A percentile compares a stretch with the other conserved stretches of the same genome.
These are phyloP conservation scores for Nomada ferruginata DNA, from an alignment of 2,888 invertebrate genomes.

Conservation along the genomic window DNA sequence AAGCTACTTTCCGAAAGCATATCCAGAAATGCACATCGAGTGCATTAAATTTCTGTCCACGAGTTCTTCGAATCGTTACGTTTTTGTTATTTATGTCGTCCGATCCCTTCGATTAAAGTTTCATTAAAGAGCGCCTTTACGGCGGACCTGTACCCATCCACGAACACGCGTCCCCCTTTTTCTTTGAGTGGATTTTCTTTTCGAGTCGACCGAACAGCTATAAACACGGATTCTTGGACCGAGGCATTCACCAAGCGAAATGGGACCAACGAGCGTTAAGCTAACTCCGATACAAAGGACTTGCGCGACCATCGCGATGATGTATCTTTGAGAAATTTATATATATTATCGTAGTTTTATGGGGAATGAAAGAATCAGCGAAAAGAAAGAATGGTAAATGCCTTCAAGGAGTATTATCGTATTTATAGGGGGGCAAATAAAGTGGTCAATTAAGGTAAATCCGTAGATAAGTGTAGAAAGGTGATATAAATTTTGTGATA, in stretches of 20 bases:
- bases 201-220: constrained; percentile 1
- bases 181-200: constrained; percentile 23
- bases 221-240: constrained; percentile 14
- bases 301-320: too few species aligned
- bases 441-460: too few species aligned
- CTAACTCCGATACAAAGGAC: too few species aligned
- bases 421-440: too few species aligned
- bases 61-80: constrained; percentile 45
- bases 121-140: constrained; percentile 34
- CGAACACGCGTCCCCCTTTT: background rate
- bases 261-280: too few species aligned
- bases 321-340: constrained; percentile 5
- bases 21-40: constrained; percentile 42
- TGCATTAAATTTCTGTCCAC: constrained; percentile 73
- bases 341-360: background rate
- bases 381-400: too few species aligned
- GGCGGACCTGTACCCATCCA: background rate
- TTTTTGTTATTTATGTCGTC: constrained; percentile 36
- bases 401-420: too few species aligned
- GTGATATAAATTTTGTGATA: too few species aligned
- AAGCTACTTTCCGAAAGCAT: constrained; percentile 69
- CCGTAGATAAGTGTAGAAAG: too few species aligned
- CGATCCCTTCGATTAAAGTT: constrained; percentile 51
- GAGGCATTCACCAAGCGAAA: too few species aligned
- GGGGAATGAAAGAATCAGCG: too few species aligned